Conservation (phyloP, 2,888 invertebrate genomes). For the Spisula subtruncata region DNA sequence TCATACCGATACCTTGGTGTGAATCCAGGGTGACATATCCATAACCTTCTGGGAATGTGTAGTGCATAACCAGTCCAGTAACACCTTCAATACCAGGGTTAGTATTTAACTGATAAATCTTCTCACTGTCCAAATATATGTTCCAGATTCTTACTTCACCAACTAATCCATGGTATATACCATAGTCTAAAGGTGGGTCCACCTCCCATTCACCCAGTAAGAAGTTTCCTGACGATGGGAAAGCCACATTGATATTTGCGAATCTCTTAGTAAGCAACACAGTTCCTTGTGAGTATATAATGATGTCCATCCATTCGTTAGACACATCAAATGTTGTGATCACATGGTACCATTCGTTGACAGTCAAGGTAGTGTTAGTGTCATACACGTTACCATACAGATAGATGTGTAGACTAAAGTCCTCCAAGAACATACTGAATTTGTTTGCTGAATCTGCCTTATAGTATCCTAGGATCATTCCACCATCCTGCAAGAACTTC, state of each 20-base stretch:
- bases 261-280: neutral
- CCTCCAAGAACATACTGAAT: constrained; percentile 64
- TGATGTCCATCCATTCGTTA: constrained; percentile 38
- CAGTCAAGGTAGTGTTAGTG: constrained; percentile 46
- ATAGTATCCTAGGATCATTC: constrained; percentile 68
- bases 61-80: constrained; percentile 52
- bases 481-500: constrained; percentile 51
- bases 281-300: constrained; percentile 39
- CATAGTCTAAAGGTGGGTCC: constrained; percentile 62
- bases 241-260: constrained; percentile 27
- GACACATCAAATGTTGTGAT: constrained; percentile 61
- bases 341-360: constrained; percentile 70
- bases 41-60: constrained; percentile 60
- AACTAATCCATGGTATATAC: constrained; percentile 54
- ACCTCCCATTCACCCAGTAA: constrained; percentile 69
- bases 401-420: constrained; percentile 47
- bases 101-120: constrained; percentile 46
- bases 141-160: constrained; percentile 76
- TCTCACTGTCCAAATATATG: constrained; percentile 54
- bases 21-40: constrained; percentile 62
- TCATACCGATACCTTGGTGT: constrained; percentile 54
- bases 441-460: constrained; percentile 50
- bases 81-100: constrained; percentile 35
- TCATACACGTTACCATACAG: constrained; percentile 59
- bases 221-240: constrained; percentile 67